Conservation (phyloP, 2,797 vertebrate species). For the Spondyliosoma cantharus region DNA sequence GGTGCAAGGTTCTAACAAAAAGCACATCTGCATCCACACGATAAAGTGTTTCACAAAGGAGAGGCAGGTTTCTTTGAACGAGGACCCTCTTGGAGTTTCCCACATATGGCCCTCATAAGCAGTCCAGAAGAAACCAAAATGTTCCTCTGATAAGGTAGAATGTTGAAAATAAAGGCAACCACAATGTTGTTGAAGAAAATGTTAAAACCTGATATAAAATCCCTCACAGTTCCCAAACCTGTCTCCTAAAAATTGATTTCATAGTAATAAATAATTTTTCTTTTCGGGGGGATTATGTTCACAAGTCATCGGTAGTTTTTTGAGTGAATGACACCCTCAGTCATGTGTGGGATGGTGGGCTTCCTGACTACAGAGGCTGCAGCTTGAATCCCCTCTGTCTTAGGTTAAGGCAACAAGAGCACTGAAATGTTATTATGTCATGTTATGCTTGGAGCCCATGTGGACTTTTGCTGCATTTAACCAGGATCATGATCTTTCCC, state of each 20-base stretch:
- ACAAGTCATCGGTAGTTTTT: not conserved
- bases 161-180: slow-evolving; percentile 25
- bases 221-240: not conserved
- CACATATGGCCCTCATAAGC: slow-evolving; percentile 84
- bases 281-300: not conserved
- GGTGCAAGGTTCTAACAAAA: slow-evolving; percentile 86
- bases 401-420: no score
- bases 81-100: slow-evolving; percentile 70
- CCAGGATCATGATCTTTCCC: no score
- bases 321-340: not conserved
- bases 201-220: not conserved
- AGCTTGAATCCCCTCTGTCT: no score
- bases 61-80: slow-evolving; percentile 79
- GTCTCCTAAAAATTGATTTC: not conserved
- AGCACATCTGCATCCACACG: slow-evolving; percentile 85
- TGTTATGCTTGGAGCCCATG: no score
- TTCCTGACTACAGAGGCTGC: no score
- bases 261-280: not conserved
- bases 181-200: not conserved
- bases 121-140: slow-evolving; percentile 50
- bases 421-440: no score
- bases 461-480: no score
- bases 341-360: no score
- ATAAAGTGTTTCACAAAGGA: slow-evolving; percentile 84
- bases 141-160: slow-evolving; percentile 35